phyloP scores from a whole-genome alignment of 92 coral and sea anemone genomes.

The Siderastrea radians region DNA sequence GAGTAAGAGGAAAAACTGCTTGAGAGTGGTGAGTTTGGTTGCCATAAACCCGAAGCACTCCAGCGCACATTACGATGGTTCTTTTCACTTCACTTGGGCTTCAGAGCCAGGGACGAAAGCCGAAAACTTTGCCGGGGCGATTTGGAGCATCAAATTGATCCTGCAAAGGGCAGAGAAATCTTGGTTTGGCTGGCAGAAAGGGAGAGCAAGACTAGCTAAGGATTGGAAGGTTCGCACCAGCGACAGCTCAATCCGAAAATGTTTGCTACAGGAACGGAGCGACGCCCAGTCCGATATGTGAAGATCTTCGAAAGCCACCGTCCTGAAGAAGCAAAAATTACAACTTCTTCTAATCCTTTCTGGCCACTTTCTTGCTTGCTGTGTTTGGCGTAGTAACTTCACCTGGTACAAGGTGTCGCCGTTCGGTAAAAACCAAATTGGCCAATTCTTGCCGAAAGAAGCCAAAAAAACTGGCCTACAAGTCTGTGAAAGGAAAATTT shows the following conservation, averaged over 20 bases:
- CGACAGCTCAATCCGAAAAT: neutral
- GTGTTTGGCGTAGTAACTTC: neutral
- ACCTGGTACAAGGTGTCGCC: slow-evolving; percentile 47
- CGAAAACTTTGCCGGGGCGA: slow-evolving; percentile 54
- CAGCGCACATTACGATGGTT: slow-evolving; percentile 18
- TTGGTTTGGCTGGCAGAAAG: slow-evolving; percentile 36
- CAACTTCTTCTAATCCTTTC: slow-evolving; percentile 33
- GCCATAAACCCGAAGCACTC: slow-evolving; percentile 20
- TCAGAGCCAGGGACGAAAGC: no score
- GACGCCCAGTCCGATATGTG: slow-evolving; percentile 57
- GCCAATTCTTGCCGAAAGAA: slow-evolving; percentile 37
- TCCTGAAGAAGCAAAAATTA: slow-evolving; percentile 42
- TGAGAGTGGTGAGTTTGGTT: slow-evolving; percentile 24
- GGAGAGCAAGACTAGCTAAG: slow-evolving; percentile 43
- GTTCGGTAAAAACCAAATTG: slow-evolving; percentile 50
- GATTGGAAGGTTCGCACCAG: slow-evolving; percentile 17
- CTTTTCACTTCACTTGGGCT: no score
- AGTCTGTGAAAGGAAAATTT: neutral
- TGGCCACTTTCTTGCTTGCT: slow-evolving; percentile 23
- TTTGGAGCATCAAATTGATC: slow-evolving; percentile 26
- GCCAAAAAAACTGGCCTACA: slow-evolving; percentile 30
- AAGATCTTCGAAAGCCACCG: slow-evolving; percentile 64
- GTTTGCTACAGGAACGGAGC: slow-evolving; percentile 54
- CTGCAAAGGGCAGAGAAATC: slow-evolving; percentile 38
- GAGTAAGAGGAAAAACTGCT: slow-evolving; percentile 49